Conservation (phyloP, 2,113 vertebrate genomes). For the Brachypteracias leptosomus region DNA sequence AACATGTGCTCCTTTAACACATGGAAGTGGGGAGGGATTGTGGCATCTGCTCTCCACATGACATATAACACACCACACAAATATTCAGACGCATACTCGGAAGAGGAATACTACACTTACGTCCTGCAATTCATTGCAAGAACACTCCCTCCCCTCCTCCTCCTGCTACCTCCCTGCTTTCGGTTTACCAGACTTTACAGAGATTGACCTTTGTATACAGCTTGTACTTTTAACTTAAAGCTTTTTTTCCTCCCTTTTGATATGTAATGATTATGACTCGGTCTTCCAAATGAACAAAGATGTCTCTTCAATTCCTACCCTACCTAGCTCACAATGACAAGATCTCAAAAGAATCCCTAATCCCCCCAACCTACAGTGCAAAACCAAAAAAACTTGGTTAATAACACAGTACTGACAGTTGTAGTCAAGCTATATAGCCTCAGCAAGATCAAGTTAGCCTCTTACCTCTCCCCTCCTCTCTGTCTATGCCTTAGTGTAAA, state of each 20-base stretch:
- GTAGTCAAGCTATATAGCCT: neutral
- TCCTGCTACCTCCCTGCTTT: neutral
- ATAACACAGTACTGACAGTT: neutral
- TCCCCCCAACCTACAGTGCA: neutral
- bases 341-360: neutral
- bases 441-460: neutral
- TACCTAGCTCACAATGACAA: neutral
- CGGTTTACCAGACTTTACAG: neutral
- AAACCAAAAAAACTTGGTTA: neutral
- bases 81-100: too few relatives aligned
- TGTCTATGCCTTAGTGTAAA: neutral
- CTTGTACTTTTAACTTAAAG: neutral
- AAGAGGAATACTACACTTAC: neutral
- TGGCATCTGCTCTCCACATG: accelerated
- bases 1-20: neutral
- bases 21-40: neutral
- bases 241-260: neutral
- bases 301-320: neutral
- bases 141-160: neutral
- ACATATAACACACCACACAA: neutral
- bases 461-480: neutral
- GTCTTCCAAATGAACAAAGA: neutral
- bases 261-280: neutral
- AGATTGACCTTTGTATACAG: neutral
- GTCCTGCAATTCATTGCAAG: accelerated